Evolutionary conservation across 2,888 invertebrate species (phyloP).

Genomic region (Drosophila macrospina): DNA sequence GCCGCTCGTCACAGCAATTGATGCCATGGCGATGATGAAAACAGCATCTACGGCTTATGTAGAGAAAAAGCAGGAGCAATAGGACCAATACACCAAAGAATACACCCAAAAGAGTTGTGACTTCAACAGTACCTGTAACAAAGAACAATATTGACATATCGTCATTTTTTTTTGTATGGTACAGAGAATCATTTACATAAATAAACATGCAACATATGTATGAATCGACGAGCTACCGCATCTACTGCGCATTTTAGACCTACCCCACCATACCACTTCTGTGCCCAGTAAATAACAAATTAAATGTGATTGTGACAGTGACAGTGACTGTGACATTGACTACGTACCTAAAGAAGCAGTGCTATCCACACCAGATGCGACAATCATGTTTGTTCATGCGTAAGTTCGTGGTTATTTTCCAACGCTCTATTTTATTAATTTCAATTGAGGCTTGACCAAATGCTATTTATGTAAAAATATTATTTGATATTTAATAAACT

Average conservation of each 20-base stretch:
- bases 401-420: conserved; percentile 26
- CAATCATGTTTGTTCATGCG: conserved; percentile 84
- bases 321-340: conserved; percentile 52
- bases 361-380: conserved; percentile 85
- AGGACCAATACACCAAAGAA: conserved; percentile 93
- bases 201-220: conserved; percentile 10
- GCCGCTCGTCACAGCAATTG: conserved; percentile 88
- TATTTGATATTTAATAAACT: conserved; percentile 43
- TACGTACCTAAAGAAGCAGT: conserved; percentile 85
- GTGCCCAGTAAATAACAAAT: conserved; percentile 33
- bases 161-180: background rate
- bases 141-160: background rate
- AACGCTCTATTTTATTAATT: conserved; percentile 27
- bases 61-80: conserved; percentile 93
- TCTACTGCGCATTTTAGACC: conserved; percentile 15
- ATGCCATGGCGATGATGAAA: conserved; percentile 88
- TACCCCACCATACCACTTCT: conserved; percentile 25
- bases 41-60: conserved; percentile 92
- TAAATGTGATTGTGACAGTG: conserved; percentile 52
- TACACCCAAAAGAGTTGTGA: conserved; percentile 94
- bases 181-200: background rate
- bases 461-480: conserved; percentile 19
- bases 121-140: conserved; percentile 88
- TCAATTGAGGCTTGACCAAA: conserved; percentile 6
- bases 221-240: background rate